phyloP scores from a whole-genome alignment of 2,113 vertebrate genomes.

The Dolichallabes microphthalmus region DNA sequence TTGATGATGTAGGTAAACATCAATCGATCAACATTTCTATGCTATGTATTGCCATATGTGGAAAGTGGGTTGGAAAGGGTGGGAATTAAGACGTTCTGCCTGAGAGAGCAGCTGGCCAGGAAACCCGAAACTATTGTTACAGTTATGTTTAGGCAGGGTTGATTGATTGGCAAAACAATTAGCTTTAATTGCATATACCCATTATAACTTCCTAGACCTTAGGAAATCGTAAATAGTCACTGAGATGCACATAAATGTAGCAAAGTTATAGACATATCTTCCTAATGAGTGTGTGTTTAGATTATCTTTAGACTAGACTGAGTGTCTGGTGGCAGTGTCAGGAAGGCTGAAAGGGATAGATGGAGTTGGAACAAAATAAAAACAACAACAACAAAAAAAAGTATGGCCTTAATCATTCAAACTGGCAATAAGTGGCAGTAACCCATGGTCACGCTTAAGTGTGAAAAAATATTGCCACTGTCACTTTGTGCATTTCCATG shows the following conservation, averaged over 20 bases:
- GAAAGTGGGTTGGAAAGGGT: conserved; percentile 41
- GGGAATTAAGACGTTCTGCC: conserved; percentile 56
- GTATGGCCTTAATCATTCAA: background rate
- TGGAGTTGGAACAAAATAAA: conserved; percentile 57
- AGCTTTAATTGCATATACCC: conserved; percentile 67
- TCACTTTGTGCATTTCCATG: too few species aligned
- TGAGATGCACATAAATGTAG: conserved; percentile 38
- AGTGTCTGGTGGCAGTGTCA: conserved; percentile 52
- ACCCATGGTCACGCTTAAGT: too few species aligned
- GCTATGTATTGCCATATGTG: background rate
- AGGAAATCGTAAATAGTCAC: conserved; percentile 58
- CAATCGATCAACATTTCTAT: background rate
- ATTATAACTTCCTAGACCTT: conserved; percentile 53
- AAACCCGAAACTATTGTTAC: conserved; percentile 64
- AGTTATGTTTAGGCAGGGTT: conserved; percentile 63
- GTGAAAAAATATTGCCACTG: too few species aligned
- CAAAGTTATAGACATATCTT: background rate
- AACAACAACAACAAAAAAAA: too few species aligned
- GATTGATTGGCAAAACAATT: conserved; percentile 70
- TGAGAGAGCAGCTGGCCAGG: conserved; percentile 64
- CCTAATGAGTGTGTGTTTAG: conserved; percentile 49
- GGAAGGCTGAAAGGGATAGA: conserved; percentile 31
- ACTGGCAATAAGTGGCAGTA: too few species aligned
- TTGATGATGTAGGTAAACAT: background rate
- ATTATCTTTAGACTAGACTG: conserved; percentile 55